Conservation (phyloP, 2,888 invertebrate genomes). For the Scelioninae gen. 1 region DNA sequence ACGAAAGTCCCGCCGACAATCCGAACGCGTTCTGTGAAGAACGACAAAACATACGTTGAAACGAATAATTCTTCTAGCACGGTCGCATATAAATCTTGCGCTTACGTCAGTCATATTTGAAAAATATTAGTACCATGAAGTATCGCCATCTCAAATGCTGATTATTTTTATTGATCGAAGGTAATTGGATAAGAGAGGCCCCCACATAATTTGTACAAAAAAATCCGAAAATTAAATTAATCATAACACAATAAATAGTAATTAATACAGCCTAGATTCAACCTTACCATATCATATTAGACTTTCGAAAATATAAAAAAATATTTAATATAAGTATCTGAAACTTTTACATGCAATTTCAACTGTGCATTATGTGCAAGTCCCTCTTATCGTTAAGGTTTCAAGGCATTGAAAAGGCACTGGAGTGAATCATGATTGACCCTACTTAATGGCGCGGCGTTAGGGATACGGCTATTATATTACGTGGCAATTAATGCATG, state of each 20-base stretch:
- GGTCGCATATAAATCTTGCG: neutral
- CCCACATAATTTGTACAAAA: neutral
- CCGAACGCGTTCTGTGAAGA: slow-evolving; percentile 15
- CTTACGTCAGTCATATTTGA: neutral
- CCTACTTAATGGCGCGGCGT: slow-evolving; percentile 24
- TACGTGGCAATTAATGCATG: slow-evolving; percentile 40
- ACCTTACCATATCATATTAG: neutral
- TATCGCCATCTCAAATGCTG: neutral
- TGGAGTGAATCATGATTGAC: slow-evolving; percentile 55
- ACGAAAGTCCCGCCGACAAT: slow-evolving; percentile 22
- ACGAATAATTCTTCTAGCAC: slow-evolving; percentile 1
- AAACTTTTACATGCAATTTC: neutral
- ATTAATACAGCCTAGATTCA: too few relatives aligned
- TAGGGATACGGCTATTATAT: slow-evolving; percentile 37
- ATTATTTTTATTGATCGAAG: slow-evolving; percentile 11
- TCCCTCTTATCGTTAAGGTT: slow-evolving; percentile 40
- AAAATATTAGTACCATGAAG: neutral
- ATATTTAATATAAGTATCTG: neutral
- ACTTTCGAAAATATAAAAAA: neutral
- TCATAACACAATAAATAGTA: neutral
- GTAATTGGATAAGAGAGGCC: slow-evolving; percentile 6
- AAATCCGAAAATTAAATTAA: neutral
- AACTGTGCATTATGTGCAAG: slow-evolving; percentile 10
- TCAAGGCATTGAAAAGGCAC: slow-evolving; percentile 68
- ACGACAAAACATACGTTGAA: slow-evolving; percentile 11